Conservation (phyloP, 2,113 vertebrate genomes). For the Phylloscopus trochiloides region DNA sequence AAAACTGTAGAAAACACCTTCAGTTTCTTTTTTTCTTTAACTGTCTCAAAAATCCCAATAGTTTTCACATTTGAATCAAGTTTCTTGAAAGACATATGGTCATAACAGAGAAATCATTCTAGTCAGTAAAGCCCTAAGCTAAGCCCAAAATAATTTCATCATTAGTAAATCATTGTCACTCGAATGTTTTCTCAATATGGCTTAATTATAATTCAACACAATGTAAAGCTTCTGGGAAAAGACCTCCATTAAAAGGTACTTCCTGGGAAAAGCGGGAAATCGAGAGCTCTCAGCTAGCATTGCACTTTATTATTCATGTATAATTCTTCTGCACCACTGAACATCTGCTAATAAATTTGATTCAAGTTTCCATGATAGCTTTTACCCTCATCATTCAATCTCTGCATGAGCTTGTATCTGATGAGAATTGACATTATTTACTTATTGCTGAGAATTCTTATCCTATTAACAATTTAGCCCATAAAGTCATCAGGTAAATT, state of each 20-base stretch:
- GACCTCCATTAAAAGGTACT: conserved; percentile 42
- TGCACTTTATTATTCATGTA: conserved; percentile 59
- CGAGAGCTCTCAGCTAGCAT: conserved; percentile 41
- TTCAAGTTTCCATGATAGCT: conserved; percentile 60
- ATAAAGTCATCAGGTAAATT: conserved; percentile 58
- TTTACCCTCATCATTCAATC: conserved; percentile 65
- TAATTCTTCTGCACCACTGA: conserved; percentile 60
- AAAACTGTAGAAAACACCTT: background rate
- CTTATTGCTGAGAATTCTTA: conserved; percentile 59
- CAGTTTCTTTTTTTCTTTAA: conserved; percentile 5
- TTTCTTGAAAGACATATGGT: conserved; percentile 67
- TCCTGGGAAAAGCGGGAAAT: conserved; percentile 56
- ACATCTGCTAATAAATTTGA: conserved; percentile 74
- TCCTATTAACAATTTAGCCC: conserved; percentile 63
- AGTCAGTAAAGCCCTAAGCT: conserved; percentile 64
- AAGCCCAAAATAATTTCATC: conserved; percentile 63
- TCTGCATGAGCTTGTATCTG: conserved; percentile 48
- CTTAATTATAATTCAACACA: conserved; percentile 70
- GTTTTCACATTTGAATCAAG: conserved; percentile 39
- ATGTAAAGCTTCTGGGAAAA: conserved; percentile 48
- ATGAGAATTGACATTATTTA: conserved; percentile 69
- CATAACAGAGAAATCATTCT: conserved; percentile 58
- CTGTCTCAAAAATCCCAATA: conserved; percentile 26
- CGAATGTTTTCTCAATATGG: conserved; percentile 60
- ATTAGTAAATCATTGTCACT: conserved; percentile 68